Conservation (phyloP, 2,888 invertebrate genomes). For the Orchesella flavescens region DNA sequence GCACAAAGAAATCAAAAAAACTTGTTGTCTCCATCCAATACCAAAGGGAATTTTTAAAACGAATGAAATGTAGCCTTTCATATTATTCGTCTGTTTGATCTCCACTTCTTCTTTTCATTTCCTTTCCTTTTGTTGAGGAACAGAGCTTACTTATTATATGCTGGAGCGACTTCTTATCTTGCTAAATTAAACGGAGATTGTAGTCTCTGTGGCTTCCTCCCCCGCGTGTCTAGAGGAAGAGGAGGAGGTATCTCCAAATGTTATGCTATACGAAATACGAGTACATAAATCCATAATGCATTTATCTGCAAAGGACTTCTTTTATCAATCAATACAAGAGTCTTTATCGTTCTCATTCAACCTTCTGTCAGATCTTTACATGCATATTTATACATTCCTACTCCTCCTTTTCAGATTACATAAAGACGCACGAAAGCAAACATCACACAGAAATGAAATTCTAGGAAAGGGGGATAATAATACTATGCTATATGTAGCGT, state of each 20-base stretch:
- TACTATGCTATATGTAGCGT: no score
- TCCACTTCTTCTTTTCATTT: slow-evolving; percentile 51
- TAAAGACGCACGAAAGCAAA: slow-evolving; percentile 3
- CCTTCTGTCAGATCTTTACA: background rate
- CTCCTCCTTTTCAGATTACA: no score
- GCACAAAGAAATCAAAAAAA: background rate
- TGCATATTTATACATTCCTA: no score
- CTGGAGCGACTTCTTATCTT: slow-evolving; percentile 12
- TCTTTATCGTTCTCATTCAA: background rate
- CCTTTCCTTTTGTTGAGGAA: slow-evolving; percentile 46
- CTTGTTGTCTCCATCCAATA: background rate
- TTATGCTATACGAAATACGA: background rate
- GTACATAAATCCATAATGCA: background rate
- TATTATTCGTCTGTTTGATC: slow-evolving; percentile 54
- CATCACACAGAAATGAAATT: slow-evolving; percentile 9
- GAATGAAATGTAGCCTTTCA: slow-evolving; percentile 21
- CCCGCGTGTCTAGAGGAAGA: background rate
- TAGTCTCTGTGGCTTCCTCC: background rate
- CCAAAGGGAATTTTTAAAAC: slow-evolving; percentile 2
- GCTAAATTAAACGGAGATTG: slow-evolving; percentile 33
- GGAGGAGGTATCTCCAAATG: background rate
- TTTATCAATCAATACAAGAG: background rate
- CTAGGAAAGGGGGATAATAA: no score
- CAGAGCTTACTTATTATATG: slow-evolving; percentile 14
- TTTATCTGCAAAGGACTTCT: background rate